A percentile compares a stretch with the other conserved stretches of the same genome.
Conservation (phyloP, 1,140 invertebrate genomes). For the Lasaia peninsularis region DNA sequence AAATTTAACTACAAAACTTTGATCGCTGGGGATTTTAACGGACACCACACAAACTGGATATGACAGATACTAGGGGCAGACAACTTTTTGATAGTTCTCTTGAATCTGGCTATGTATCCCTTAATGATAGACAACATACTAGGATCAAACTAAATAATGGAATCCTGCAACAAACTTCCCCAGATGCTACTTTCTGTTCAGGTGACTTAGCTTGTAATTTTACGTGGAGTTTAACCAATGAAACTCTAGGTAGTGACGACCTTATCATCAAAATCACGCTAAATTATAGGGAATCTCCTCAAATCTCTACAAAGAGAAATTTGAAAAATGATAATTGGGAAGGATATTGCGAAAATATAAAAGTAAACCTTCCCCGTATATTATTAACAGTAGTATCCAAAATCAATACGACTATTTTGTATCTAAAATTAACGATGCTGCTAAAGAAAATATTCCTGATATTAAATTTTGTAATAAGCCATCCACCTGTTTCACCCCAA, state of each 20-base stretch:
- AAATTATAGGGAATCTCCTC: neutral
- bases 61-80: neutral
- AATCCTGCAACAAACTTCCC: neutral
- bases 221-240: neutral
- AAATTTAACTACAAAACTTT: neutral
- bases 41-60: slow-evolving; percentile 1
- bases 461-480: neutral
- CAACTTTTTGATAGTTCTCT: neutral
- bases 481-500: too few species aligned
- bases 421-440: too few species aligned
- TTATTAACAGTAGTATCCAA: too few species aligned
- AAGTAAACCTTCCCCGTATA: too few species aligned
- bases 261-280: neutral
- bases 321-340: neutral
- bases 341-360: neutral
- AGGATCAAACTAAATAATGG: neutral
- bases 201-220: neutral
- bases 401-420: too few species aligned
- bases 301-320: neutral
- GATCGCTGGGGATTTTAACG: neutral
- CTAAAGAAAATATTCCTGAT: neutral
- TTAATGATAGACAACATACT: neutral
- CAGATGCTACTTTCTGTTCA: neutral
- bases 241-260: neutral
- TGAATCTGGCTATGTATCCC: neutral